phyloP scores from a whole-genome alignment of 1,140 invertebrate genomes.

The Drosophila busckii region DNA sequence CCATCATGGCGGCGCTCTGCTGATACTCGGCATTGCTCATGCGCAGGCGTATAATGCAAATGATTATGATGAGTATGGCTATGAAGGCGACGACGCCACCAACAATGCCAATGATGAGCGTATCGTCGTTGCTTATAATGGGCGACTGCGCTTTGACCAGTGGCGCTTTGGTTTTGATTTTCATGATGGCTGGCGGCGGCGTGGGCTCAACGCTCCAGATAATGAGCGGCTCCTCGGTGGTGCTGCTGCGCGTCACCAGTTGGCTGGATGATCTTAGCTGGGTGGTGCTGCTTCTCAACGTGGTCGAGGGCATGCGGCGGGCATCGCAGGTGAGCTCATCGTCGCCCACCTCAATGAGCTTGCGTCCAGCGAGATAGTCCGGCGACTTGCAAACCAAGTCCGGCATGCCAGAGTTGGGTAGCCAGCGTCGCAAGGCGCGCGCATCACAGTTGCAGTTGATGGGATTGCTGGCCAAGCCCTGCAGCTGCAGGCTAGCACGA shows the following conservation, averaged over 20 bases:
- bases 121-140: slow-evolving; percentile 90
- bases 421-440: slow-evolving; percentile 87
- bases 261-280: slow-evolving; percentile 78
- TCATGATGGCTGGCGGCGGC: slow-evolving; percentile 79
- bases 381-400: slow-evolving; percentile 85
- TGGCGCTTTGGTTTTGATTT: slow-evolving; percentile 81
- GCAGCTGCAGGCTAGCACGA: slow-evolving; percentile 84
- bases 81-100: slow-evolving; percentile 94
- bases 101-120: slow-evolving; percentile 94
- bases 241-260: slow-evolving; percentile 80
- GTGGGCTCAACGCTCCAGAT: slow-evolving; percentile 90
- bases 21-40: slow-evolving; percentile 85
- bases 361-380: slow-evolving; percentile 83
- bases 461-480: slow-evolving; percentile 87
- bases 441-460: slow-evolving; percentile 92
- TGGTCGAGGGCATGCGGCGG: slow-evolving; percentile 79
- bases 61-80: slow-evolving; percentile 90
- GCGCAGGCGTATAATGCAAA: slow-evolving; percentile 89
- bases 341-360: slow-evolving; percentile 87
- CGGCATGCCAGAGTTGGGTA: slow-evolving; percentile 82
- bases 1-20: slow-evolving; percentile 83
- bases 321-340: slow-evolving; percentile 88
- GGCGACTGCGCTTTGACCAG: slow-evolving; percentile 81
- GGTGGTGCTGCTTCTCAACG: slow-evolving; percentile 62
- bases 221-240: slow-evolving; percentile 88